These are phyloP conservation scores for Phrynocephalus forsythii DNA, from an alignment of 2,797 vertebrate genomes.

Conservation along the genomic window DNA sequence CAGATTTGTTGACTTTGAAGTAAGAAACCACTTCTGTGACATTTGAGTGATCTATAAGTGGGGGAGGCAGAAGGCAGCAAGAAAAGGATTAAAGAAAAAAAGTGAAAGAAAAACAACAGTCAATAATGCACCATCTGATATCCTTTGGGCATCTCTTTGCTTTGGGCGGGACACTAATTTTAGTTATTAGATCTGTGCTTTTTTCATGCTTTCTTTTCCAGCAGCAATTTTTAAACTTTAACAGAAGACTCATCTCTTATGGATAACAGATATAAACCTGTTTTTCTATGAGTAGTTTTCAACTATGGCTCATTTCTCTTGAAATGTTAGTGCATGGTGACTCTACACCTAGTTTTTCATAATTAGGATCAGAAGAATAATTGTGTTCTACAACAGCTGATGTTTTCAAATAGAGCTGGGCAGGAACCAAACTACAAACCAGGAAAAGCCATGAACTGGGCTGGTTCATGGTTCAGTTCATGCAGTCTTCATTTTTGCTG, in stretches of 20 bases:
- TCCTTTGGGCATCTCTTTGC: background rate
- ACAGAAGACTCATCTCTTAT: background rate
- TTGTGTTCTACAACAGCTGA: background rate
- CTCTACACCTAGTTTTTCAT: background rate
- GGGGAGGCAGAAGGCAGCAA: too few species aligned
- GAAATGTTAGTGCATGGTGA: background rate
- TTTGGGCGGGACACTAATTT: conserved; percentile 8
- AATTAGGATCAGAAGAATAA: background rate
- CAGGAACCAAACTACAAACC: too few species aligned
- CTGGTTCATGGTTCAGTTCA: too few species aligned
- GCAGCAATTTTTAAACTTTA: background rate
- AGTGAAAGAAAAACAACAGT: background rate
- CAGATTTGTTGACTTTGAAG: conserved; percentile 1
- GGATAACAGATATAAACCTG: background rate
- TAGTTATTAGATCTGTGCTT: background rate
- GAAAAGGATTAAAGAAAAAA: too few species aligned
- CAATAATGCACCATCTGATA: conserved; percentile 36
- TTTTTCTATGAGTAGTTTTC: background rate
- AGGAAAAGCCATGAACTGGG: too few species aligned
- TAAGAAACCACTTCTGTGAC: background rate
- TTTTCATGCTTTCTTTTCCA: background rate
- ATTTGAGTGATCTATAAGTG: background rate
- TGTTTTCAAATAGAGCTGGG: background rate
- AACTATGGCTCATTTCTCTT: background rate
- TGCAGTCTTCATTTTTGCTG: too few species aligned